Conservation (phyloP, 1,140 invertebrate species). For the Dinothrombium tinctorium region DNA sequence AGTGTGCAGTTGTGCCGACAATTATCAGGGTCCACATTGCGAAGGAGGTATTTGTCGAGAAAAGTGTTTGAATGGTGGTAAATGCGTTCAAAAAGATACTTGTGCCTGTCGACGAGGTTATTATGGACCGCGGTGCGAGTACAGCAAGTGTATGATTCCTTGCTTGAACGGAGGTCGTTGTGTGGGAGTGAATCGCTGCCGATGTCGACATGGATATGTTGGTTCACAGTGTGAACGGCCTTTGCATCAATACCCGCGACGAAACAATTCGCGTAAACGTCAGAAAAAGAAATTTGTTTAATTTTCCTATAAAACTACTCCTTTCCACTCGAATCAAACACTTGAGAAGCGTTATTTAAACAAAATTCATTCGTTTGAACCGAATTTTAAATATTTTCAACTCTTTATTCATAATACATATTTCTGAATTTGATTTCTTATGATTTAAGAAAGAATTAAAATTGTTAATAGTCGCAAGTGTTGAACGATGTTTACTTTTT, state of each 20-base stretch:
- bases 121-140: constrained; percentile 65
- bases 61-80: constrained; percentile 76
- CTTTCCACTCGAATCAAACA: too few relatives aligned
- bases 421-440: too few relatives aligned
- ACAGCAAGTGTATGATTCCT: constrained; percentile 39
- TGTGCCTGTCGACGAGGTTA: constrained; percentile 70
- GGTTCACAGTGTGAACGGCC: constrained; percentile 15
- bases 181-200: constrained; percentile 15
- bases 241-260: not conserved
- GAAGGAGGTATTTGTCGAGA: constrained; percentile 69
- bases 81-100: constrained; percentile 69
- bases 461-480: too few relatives aligned
- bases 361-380: too few relatives aligned
- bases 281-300: constrained; percentile 2
- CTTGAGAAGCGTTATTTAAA: too few relatives aligned
- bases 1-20: constrained; percentile 54
- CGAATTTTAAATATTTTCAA: too few relatives aligned
- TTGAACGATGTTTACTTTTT: too few relatives aligned
- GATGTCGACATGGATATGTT: constrained; percentile 12
- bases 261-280: not conserved
- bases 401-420: too few relatives aligned
- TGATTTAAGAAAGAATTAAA: too few relatives aligned
- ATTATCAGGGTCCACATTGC: constrained; percentile 71
- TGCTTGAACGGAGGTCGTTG: constrained; percentile 17
- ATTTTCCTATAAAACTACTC: too few relatives aligned